phyloP scores from a whole-genome alignment of 2,888 invertebrate species.

The Choristoneura rosaceana region DNA sequence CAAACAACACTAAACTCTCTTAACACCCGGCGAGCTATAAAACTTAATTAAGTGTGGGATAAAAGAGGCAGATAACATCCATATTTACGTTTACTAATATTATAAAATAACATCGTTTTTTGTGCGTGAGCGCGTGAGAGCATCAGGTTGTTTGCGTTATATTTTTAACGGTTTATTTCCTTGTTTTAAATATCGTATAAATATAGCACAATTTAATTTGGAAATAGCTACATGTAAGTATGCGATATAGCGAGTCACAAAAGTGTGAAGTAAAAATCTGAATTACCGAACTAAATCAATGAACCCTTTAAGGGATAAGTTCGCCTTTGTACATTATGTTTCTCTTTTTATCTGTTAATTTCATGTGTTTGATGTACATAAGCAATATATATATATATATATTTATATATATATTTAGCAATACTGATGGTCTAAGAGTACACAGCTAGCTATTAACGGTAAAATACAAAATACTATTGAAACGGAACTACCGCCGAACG shows the following conservation, averaged over 20 bases:
- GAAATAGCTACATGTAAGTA: too few species aligned
- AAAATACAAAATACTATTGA: background rate
- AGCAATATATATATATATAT: too few species aligned
- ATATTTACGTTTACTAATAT: constrained; percentile 8
- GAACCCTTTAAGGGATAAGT: too few species aligned
- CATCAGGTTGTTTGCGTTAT: background rate
- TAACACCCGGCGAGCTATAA: constrained; percentile 12
- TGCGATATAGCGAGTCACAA: background rate
- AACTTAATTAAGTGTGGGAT: constrained; percentile 4
- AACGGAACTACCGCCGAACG: background rate
- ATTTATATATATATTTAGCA: too few species aligned
- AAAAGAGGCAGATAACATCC: constrained; percentile 7
- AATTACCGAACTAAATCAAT: too few species aligned
- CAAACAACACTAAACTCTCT: constrained; percentile 3
- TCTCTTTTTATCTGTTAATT: too few species aligned
- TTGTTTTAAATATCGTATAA: background rate
- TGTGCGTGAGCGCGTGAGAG: background rate
- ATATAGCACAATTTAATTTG: background rate
- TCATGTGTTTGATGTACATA: too few species aligned
- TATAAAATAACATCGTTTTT: constrained; percentile 5
- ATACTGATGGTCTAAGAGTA: too few species aligned
- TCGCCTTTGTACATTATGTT: too few species aligned
- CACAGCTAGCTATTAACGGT: background rate
- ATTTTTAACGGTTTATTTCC: background rate
- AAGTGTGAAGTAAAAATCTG: background rate